These are phyloP conservation scores for Euphydryas editha DNA, from an alignment of 2,888 invertebrate genomes.

Conservation along the genomic window DNA sequence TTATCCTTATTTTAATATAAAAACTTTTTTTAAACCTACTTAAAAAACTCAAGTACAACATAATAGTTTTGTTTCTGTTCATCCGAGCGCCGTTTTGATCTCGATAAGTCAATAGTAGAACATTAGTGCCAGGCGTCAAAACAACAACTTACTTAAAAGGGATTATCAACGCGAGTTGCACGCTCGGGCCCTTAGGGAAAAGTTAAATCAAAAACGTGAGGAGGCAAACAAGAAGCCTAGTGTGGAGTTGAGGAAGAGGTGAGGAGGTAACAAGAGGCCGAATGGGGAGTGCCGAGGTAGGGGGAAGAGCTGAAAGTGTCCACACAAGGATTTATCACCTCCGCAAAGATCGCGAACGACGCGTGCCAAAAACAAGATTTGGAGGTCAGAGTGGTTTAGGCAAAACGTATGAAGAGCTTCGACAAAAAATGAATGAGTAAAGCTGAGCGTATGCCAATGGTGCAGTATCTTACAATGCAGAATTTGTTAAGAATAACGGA, in stretches of 20 bases:
- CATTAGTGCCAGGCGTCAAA: constrained; percentile 25
- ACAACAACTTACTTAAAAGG: constrained; percentile 25
- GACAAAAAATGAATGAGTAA: too few relatives aligned
- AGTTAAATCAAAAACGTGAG: constrained; percentile 77
- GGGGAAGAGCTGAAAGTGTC: constrained; percentile 51
- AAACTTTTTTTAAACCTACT: too few relatives aligned
- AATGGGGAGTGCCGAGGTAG: constrained; percentile 32
- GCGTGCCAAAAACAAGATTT: constrained; percentile 24
- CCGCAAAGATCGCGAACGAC: constrained; percentile 7
- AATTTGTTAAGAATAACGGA: too few relatives aligned
- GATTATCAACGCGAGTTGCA: constrained; percentile 37
- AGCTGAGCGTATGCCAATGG: too few relatives aligned
- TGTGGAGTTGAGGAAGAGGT: constrained; percentile 45
- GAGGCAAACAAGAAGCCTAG: constrained; percentile 56
- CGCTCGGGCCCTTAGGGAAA: constrained; percentile 48
- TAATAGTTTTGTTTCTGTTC: too few relatives aligned
- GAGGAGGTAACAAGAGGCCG: constrained; percentile 4
- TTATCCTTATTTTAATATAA: too few relatives aligned
- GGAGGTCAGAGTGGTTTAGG: constrained; percentile 20
- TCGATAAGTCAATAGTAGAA: constrained; percentile 11
- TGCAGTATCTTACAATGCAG: too few relatives aligned
- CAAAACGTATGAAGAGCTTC: constrained; percentile 2
- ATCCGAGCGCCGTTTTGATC: too few relatives aligned
- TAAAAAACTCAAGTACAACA: too few relatives aligned
- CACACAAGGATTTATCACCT: constrained; percentile 62